Percentiles rank a stretch among this genome's conserved stretches.
phyloP scores from a whole-genome alignment of 2,113 vertebrate species.

The Panurus biarmicus region DNA sequence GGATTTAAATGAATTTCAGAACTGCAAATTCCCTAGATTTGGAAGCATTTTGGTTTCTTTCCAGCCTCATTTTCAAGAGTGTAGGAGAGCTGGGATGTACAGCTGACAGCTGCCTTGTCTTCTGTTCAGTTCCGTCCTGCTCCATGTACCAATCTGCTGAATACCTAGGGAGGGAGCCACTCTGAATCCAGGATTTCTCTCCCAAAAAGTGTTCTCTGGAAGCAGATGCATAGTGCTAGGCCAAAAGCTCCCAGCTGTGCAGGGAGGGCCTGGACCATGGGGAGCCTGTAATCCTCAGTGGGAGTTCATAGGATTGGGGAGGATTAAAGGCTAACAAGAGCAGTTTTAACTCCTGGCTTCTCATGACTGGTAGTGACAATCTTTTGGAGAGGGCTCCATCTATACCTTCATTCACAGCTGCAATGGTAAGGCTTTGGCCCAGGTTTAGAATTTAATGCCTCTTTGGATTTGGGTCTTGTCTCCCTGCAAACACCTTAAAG shows the following conservation, averaged over 20 bases:
- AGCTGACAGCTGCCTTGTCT: slow-evolving; percentile 55
- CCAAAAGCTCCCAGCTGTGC: neutral
- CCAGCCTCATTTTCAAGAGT: slow-evolving; percentile 28
- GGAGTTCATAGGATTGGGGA: neutral
- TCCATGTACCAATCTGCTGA: neutral
- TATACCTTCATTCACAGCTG: neutral
- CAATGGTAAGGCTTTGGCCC: neutral
- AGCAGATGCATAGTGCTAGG: neutral
- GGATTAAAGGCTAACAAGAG: neutral
- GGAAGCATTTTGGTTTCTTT: slow-evolving; percentile 39
- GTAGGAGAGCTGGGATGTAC: neutral
- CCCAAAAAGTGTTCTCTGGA: neutral
- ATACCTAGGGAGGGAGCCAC: neutral
- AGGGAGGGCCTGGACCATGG: neutral
- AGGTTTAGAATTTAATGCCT: neutral
- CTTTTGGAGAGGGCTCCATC: neutral
- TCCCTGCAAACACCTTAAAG: neutral
- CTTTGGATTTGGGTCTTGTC: neutral
- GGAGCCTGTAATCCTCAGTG: neutral
- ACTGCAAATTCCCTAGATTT: slow-evolving; percentile 16
- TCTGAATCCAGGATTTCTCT: neutral
- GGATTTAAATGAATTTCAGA: slow-evolving; percentile 37
- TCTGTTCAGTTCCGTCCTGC: neutral
- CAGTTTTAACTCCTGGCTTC: neutral
- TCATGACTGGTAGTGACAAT: neutral